Conservation (phyloP, 2,888 invertebrate species). For the Acleris laterana region DNA sequence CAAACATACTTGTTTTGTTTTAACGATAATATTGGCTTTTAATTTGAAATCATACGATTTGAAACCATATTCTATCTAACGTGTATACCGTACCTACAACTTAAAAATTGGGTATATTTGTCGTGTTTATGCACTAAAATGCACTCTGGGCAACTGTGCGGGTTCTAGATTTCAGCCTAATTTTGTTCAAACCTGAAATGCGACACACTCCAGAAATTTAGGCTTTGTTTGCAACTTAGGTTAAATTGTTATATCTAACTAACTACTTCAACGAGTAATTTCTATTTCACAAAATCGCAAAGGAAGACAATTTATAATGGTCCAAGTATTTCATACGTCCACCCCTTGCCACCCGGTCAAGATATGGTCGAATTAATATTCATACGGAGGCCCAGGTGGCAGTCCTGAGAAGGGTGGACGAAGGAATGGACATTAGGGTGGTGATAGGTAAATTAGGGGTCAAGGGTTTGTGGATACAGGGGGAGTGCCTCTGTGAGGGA, state of each 20-base stretch:
- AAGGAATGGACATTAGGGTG: conserved; percentile 70
- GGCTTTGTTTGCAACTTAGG: no score
- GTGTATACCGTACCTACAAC: conserved; percentile 17
- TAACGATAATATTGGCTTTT: no score
- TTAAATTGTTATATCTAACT: no score
- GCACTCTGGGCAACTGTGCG: no score
- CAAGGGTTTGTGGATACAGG: conserved; percentile 48
- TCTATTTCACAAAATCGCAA: background rate
- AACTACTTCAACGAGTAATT: no score
- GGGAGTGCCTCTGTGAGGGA: conserved; percentile 41
- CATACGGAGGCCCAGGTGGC: conserved; percentile 82
- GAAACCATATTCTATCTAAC: background rate
- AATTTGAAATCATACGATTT: no score
- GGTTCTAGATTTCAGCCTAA: no score
- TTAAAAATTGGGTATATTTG: no score
- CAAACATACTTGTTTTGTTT: no score
- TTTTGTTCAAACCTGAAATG: no score
- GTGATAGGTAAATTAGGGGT: conserved; percentile 43
- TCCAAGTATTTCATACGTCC: conserved; percentile 79
- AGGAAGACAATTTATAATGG: conserved; percentile 66
- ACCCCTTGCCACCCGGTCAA: conserved; percentile 74
- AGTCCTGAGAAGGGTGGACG: conserved; percentile 82
- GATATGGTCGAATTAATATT: conserved; percentile 85
- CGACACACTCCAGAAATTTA: no score
- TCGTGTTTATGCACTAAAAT: no score